A percentile compares a stretch with the other conserved stretches of the same genome.
phyloP scores from a whole-genome alignment of 2,888 invertebrate genomes.

The Meganola albula region DNA sequence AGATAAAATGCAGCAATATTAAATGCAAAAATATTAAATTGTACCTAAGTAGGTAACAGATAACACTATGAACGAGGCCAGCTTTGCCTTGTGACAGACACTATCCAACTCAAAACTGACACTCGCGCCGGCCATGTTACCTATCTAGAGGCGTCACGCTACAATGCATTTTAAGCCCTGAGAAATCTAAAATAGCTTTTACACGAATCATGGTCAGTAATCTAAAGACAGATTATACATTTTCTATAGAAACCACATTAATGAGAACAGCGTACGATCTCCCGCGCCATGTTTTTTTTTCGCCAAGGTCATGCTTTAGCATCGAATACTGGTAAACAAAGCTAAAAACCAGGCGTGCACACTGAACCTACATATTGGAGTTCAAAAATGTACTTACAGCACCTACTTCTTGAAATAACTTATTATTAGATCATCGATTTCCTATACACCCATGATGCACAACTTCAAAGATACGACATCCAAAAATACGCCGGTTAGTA shows the following conservation, averaged over 20 bases:
- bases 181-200: constrained; percentile 59
- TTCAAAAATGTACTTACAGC: no score
- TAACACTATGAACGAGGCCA: no score
- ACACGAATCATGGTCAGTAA: constrained; percentile 55
- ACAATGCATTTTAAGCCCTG: constrained; percentile 55
- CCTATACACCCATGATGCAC: constrained; percentile 47
- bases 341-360: no score
- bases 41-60: no score
- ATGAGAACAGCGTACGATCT: constrained; percentile 59
- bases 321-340: constrained; percentile 73
- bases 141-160: constrained; percentile 67
- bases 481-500: constrained; percentile 67
- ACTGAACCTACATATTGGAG: no score
- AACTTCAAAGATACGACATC: constrained; percentile 50
- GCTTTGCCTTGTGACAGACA: constrained; percentile 53
- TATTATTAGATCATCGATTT: constrained; percentile 62
- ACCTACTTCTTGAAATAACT: constrained; percentile 30
- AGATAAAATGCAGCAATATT: no score
- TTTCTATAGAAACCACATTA: constrained; percentile 41
- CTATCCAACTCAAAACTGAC: constrained; percentile 48
- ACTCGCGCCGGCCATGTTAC: constrained; percentile 74
- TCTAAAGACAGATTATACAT: constrained; percentile 25
- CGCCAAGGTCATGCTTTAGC: constrained; percentile 70
- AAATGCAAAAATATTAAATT: no score
- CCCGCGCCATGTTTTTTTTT: constrained; percentile 75